A percentile compares a stretch with the other conserved stretches of the same genome.
These are phyloP conservation scores for Dryobotodes eremita DNA, from an alignment of 2,888 invertebrate species.

Conservation along the genomic window DNA sequence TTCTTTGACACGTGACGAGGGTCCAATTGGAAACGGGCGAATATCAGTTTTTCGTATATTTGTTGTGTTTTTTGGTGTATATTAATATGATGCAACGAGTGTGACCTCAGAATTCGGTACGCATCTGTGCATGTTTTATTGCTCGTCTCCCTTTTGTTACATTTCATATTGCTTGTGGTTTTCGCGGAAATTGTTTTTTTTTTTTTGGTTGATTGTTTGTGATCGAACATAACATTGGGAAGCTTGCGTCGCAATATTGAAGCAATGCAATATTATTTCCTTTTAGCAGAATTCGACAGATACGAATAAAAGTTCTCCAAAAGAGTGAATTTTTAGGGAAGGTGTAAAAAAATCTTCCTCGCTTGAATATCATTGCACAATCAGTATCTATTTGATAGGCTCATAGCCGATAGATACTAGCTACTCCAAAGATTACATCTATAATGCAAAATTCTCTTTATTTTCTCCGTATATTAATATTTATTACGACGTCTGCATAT, in stretches of 20 bases:
- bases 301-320: background rate
- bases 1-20: constrained; percentile 82
- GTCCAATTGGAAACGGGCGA: constrained; percentile 79
- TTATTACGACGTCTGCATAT: constrained; percentile 38
- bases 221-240: constrained; percentile 19
- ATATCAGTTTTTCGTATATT: constrained; percentile 82
- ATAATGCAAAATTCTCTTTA: constrained; percentile 18
- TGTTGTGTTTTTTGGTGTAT: constrained; percentile 73
- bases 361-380: constrained; percentile 17
- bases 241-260: constrained; percentile 17
- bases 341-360: too few species aligned
- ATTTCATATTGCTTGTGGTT: constrained; percentile 47
- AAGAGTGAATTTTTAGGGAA: background rate
- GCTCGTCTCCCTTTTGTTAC: constrained; percentile 70
- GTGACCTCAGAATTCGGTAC: constrained; percentile 81
- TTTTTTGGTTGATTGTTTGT: too few species aligned
- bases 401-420: constrained; percentile 1
- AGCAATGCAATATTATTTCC: background rate
- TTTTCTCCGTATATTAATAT: constrained; percentile 36
- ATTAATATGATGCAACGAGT: constrained; percentile 80
- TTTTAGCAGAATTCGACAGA: background rate
- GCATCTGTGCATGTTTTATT: constrained; percentile 82
- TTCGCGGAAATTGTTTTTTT: constrained; percentile 16
- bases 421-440: constrained; percentile 9
- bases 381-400: background rate